Evolutionary conservation across 92 coral and sea anemone species (phyloP).

Genomic region (Zoanthus sociatus): DNA sequence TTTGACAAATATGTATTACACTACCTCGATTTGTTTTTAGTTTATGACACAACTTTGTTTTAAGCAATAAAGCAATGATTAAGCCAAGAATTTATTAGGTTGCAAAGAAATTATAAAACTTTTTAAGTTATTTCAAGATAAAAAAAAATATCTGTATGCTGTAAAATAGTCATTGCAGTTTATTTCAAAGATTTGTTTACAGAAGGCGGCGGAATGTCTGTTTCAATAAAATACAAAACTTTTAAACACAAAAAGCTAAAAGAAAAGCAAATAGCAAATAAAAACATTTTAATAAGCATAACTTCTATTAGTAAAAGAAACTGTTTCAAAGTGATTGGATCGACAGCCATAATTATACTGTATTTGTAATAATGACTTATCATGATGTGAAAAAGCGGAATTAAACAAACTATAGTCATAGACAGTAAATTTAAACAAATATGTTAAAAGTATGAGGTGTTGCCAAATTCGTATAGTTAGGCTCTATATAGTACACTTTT

Average conservation of each 20-base stretch:
- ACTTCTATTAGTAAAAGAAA: not conserved
- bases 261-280: not conserved
- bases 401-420: not conserved
- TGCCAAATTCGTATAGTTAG: not conserved
- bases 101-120: too few relatives aligned
- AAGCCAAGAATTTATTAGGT: too few relatives aligned
- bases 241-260: not conserved
- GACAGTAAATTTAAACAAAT: not conserved
- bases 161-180: too few relatives aligned
- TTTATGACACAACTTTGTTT: too few relatives aligned
- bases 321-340: not conserved
- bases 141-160: too few relatives aligned
- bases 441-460: not conserved
- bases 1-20: too few relatives aligned
- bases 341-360: too few relatives aligned
- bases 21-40: too few relatives aligned
- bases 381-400: not conserved
- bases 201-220: constrained; percentile 11
- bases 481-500: not conserved
- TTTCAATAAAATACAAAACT: not conserved
- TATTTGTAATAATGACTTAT: too few relatives aligned
- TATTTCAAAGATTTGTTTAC: not conserved
- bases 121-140: too few relatives aligned
- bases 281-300: not conserved
- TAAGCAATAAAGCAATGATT: too few relatives aligned